Base-by-base conservation (phyloP, 1,140 invertebrate genomes). In the Polypedilum vanderplanki region DNA sequence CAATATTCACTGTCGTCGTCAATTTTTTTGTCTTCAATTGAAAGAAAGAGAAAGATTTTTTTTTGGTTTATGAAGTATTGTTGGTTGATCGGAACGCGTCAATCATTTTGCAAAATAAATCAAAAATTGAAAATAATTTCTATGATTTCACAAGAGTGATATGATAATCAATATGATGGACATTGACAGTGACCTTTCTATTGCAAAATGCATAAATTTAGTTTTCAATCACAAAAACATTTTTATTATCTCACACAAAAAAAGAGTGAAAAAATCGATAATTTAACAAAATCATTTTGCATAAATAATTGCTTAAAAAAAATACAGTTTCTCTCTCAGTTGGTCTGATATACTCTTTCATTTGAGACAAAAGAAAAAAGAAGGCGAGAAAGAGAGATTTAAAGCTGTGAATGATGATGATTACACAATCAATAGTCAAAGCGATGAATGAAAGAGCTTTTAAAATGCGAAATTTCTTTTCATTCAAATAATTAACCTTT, bases 401-500 rank as follows among this genome's bases (percentile, higher is more conserved):
- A 33, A 33, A 33, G 24, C 24, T 33, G 24, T 5, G 24, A 33
- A 33, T 33, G 24, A 33, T 33, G 24, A 33, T 33, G 24, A 33
- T 33, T 33, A 33, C 24, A 33, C 24, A 33, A 33, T 33, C 24
- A 33, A 33, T 33, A 33, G 24, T 33, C 24, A 33, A 57, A 57
- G 46, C 10, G 46, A 4, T n/a, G 10, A 57, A 57, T 57, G n/a
- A 57, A 33, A 33, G 24, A 33, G 24, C 5, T 33, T 33, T 33
- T 33, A 33, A 33, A 33, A 33, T 33, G 24, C 24, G 24, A n/a
- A n/a, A 57, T 57, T 57, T 57, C 8, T 15, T 57, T 57, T 57
- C 12, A 57, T 57, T 57, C 46, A 57, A 57, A 57, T 57, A 57
- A 57, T 57, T 57, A 57, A 57, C 46, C 46, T 57, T 57, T 57